Evolutionary conservation across 1,140 invertebrate species (phyloP), one percentile per base, ranked within the genome.

Genomic region (Hycleus cichorii): DNA sequence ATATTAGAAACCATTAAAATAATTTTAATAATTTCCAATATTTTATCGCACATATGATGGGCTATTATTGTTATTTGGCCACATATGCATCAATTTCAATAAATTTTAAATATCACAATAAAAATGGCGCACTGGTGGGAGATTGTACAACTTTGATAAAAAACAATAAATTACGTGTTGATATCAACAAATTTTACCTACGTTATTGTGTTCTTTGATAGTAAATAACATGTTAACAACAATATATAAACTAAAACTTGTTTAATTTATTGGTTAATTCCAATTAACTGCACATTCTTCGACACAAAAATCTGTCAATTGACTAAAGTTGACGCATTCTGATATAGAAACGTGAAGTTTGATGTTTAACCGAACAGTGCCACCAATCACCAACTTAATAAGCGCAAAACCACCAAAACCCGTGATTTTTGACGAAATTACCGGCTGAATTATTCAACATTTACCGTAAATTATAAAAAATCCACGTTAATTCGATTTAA

Each of bases 71-170:
- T 5, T 32, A 32, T 5, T 32, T 32, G 4, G 4, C 4, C 32
- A 32, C 32, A 7, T 32, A 32, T 32, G 32, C 4, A 32, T 32
- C 32, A 5, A 7, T 32, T 32, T 32, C 7, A 52, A 45, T 27
- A 39, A 53, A 45, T 46, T 53, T 53, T 53, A 53, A 53, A 53
- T 53, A 53, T 44, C 51, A 53, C 51, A 53, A 53, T 53, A 53
- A 53, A 53, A 53, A 53, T 53, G 51, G 51, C 51, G 51, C 51
- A 53, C 39, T 53, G 43, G 51, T 53, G 51, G 51, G 51, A 53
- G 51, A 27, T 27, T 18, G 24, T 53, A 38, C 44, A 53, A 46
- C 38, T 46, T 12, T n/a, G 27, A 53, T 25, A 44, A 25, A n/a
- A 46, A 3, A 27, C 39, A 32, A 18, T 27, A 27, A 11, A 53